A percentile compares a stretch with the other conserved stretches of the same genome.
phyloP scores from a whole-genome alignment of 2,888 invertebrate genomes.

The Epinotia nisella region DNA sequence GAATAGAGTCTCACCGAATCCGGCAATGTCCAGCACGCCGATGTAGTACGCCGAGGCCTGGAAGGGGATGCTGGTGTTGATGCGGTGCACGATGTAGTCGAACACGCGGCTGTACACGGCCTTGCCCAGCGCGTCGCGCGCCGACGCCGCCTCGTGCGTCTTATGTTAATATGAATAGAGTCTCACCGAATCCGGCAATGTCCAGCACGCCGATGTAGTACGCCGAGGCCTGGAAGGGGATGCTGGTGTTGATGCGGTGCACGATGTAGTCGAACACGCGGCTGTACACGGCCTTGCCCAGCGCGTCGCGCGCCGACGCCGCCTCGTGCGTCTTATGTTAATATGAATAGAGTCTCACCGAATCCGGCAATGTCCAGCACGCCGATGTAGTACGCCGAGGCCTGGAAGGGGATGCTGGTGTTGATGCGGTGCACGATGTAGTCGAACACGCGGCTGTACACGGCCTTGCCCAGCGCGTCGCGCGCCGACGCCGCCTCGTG shows the following conservation, averaged over 20 bases:
- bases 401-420: slow-evolving; percentile 97
- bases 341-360: too few relatives aligned
- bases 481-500: slow-evolving; percentile 95
- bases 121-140: slow-evolving; percentile 98
- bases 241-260: slow-evolving; percentile 95
- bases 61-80: slow-evolving; percentile 98
- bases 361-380: slow-evolving; percentile 99
- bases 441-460: slow-evolving; percentile 98
- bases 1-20: too few relatives aligned
- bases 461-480: slow-evolving; percentile 98
- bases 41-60: slow-evolving; percentile 96
- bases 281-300: slow-evolving; percentile 98
- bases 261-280: slow-evolving; percentile 98
- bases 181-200: too few relatives aligned
- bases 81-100: slow-evolving; percentile 96
- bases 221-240: slow-evolving; percentile 96
- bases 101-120: slow-evolving; percentile 97
- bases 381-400: slow-evolving; percentile 97
- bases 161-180: too few relatives aligned
- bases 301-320: slow-evolving; percentile 96
- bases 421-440: slow-evolving; percentile 97
- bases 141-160: too few relatives aligned
- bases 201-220: slow-evolving; percentile 98
- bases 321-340: too few relatives aligned
- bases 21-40: slow-evolving; percentile 98